Base-by-base conservation (phyloP, 1,140 invertebrate genomes). In the Euglossa dilemma region DNA sequence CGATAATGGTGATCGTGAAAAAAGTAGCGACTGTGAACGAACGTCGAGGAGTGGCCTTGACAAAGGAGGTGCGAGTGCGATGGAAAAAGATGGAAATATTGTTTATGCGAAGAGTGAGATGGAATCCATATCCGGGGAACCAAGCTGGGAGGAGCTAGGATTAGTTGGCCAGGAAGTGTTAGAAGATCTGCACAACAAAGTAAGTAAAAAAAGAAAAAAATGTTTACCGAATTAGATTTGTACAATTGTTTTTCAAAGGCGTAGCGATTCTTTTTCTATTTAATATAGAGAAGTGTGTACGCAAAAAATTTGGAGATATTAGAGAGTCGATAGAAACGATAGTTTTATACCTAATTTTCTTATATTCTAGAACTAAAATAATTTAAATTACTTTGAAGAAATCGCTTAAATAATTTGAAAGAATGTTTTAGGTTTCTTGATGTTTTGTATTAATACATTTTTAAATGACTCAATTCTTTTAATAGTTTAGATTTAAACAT, bases 141-240 rank as follows among this genome's bases (percentile, higher is more conserved):
- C 89, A 0, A 92, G 86, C 61, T 95, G 95, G 95, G 95, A 95
- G 81, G 95, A 95, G 16, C 85, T 95, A 25, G 94, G 94, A 16
- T 90, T 95, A 81, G 94, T 95, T 6, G 93, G 94, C 86, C 92
- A 94, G 57, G 92, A 94, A 81, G 93, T 95, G 11, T 83, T 96
- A 45, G 91, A 94, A 74, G 94, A 95, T 83, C 89, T 96, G 50
- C 93, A 95, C 64, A 95, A 95, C 59, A 95, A 95, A 92, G 95
- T 95, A 86, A 95, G 93, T 74, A 1, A 36, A 36, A 36, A 4
- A 36, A n/a, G n/a, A 36, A 36, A 36, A 2, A 2, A 36, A 36
- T 36, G 36, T 36, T 36, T 36, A 36, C 4, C 4, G 36, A 36
- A 36, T 2, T 36, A 36, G 4, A 36, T 36, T 36, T 36, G 4